Percentiles rank a stretch among this genome's conserved stretches.
phyloP scores from a whole-genome alignment of 2,888 invertebrate genomes.

The Bedellia somnulentella region DNA sequence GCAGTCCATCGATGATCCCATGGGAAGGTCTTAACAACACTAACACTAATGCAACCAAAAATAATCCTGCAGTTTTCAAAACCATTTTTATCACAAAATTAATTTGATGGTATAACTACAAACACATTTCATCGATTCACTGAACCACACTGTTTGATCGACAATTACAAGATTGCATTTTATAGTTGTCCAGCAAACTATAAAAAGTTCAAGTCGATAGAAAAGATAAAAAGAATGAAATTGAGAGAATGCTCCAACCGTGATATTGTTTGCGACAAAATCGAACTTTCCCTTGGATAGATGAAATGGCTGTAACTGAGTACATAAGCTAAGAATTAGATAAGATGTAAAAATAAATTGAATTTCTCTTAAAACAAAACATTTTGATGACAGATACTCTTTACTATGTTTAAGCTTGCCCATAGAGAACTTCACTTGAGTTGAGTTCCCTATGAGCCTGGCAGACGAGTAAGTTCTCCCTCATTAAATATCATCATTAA shows the following conservation, averaged over 20 bases:
- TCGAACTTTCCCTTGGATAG: constrained; percentile 22
- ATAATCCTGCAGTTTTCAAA: constrained; percentile 19
- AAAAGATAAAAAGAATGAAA: constrained; percentile 5
- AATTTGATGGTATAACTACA: constrained; percentile 6
- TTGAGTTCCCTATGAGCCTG: too few species aligned
- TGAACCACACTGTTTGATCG: constrained; percentile 26
- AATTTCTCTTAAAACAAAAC: background rate
- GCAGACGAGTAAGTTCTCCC: too few species aligned
- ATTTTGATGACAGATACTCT: too few species aligned
- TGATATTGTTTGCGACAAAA: constrained; percentile 27
- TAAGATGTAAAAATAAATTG: background rate
- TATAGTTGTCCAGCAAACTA: constrained; percentile 29
- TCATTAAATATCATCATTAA: too few species aligned
- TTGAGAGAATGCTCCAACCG: constrained; percentile 3
- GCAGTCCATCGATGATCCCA: constrained; percentile 32
- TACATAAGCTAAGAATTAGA: background rate
- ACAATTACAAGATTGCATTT: constrained; percentile 29
- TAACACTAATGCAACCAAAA: constrained; percentile 19
- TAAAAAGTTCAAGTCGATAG: constrained; percentile 18
- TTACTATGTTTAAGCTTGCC: too few species aligned
- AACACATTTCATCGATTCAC: constrained; percentile 28
- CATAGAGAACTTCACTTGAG: too few species aligned
- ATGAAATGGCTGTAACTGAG: background rate
- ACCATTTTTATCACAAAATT: constrained; percentile 22
- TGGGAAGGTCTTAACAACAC: constrained; percentile 18